Evolutionary conservation across 2,113 vertebrate species (phyloP).

Genomic region (Burhinus oedicnemus): DNA sequence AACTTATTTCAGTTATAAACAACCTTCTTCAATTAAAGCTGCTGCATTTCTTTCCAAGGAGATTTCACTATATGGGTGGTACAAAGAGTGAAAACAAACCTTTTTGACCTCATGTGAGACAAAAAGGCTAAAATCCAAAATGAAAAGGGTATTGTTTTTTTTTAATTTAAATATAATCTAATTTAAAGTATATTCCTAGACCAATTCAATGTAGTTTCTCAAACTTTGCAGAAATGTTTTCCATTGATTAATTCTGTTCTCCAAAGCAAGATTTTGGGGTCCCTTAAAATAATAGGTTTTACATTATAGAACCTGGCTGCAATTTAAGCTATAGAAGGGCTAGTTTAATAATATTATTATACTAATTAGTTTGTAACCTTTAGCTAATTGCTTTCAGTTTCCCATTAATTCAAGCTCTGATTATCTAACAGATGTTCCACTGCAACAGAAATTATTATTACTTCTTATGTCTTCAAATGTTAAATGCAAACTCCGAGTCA

Average conservation of each 20-base stretch:
- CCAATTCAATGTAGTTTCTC: neutral
- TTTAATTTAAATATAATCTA: neutral
- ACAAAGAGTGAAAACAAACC: neutral
- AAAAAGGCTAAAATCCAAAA: neutral
- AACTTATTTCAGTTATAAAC: neutral
- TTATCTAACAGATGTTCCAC: constrained; percentile 54
- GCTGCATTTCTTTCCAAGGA: neutral
- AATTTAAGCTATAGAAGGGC: neutral
- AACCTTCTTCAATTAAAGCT: neutral
- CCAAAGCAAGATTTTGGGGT: neutral
- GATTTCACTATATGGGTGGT: neutral
- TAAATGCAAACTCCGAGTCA: constrained; percentile 12
- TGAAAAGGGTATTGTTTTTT: accelerated
- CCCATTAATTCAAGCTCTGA: constrained; percentile 52
- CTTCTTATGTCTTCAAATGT: constrained; percentile 17
- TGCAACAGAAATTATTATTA: constrained; percentile 43
- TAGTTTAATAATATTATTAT: constrained; percentile 53
- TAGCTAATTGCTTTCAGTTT: constrained; percentile 58
- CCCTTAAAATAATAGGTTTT: neutral
- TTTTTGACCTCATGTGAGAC: neutral
- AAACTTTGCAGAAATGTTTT: neutral
- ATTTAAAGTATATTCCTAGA: neutral
- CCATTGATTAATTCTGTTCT: neutral
- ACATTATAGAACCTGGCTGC: neutral
- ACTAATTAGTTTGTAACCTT: constrained; percentile 65